These are phyloP conservation scores for Toxotes jaculatrix DNA, from an alignment of 2,113 vertebrate genomes.

Conservation along the genomic window DNA sequence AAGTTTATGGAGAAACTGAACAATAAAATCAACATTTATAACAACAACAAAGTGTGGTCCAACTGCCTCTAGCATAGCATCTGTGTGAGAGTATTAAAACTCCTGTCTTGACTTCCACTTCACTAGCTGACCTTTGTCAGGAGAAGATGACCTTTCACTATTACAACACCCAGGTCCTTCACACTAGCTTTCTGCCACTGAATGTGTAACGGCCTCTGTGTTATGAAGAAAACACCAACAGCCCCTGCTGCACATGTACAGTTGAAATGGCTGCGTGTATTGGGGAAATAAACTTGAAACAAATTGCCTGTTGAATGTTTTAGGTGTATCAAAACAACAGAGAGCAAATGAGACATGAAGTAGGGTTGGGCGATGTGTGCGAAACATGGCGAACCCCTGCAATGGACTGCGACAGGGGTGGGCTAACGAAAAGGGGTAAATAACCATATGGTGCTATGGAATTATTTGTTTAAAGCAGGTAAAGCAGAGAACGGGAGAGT, in stretches of 20 bases:
- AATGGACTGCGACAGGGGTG: no score
- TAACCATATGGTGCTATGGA: background rate
- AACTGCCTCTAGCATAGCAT: background rate
- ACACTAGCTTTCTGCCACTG: background rate
- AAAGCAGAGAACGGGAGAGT: no score
- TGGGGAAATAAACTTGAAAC: slow-evolving; percentile 1
- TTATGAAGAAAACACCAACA: slow-evolving; percentile 1
- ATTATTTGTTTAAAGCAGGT: no score
- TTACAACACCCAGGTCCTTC: slow-evolving; percentile 35
- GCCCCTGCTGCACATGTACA: background rate
- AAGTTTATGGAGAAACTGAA: slow-evolving; percentile 19
- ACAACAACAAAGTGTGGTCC: background rate
- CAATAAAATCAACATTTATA: slow-evolving; percentile 15
- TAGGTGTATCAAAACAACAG: slow-evolving; percentile 10
- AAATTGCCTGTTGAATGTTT: slow-evolving; percentile 19
- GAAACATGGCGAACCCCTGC: no score
- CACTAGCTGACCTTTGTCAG: slow-evolving; percentile 28
- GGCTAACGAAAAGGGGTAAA: slow-evolving; percentile 8
- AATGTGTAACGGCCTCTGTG: background rate
- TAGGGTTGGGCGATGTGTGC: no score
- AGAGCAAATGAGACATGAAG: slow-evolving; percentile 5
- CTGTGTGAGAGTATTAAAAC: slow-evolving; percentile 15
- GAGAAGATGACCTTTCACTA: slow-evolving; percentile 55
- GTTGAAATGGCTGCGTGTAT: background rate
- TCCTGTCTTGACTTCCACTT: slow-evolving; percentile 54